Percentiles rank a stretch among this genome's conserved stretches.
phyloP scores from a whole-genome alignment of 1,140 invertebrate genomes.

The Drosophila rhopaloa region DNA sequence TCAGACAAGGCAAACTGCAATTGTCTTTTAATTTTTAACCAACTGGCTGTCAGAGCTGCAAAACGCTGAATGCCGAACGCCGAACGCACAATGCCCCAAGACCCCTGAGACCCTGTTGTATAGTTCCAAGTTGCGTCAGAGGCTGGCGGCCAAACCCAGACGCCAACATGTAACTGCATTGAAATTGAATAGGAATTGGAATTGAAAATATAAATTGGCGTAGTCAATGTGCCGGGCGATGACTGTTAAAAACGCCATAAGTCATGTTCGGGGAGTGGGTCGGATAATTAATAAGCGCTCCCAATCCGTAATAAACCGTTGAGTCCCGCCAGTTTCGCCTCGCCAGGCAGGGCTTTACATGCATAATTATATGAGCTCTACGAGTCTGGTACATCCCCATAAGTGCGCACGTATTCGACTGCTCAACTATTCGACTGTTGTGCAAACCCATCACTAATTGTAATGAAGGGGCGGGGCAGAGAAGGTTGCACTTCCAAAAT shows the following conservation, averaged over 20 bases:
- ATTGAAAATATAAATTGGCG: slow-evolving; percentile 60
- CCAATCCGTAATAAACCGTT: slow-evolving; percentile 56
- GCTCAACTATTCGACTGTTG: slow-evolving; percentile 43
- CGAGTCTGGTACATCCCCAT: slow-evolving; percentile 11
- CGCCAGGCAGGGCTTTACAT: slow-evolving; percentile 31
- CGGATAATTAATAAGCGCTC: slow-evolving; percentile 72
- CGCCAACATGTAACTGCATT: slow-evolving; percentile 76
- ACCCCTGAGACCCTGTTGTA: slow-evolving; percentile 32
- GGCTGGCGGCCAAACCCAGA: slow-evolving; percentile 53
- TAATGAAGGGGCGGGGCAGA: slow-evolving; percentile 22
- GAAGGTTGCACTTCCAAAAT: slow-evolving; percentile 53
- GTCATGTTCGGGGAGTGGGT: slow-evolving; percentile 51
- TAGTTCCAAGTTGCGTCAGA: slow-evolving; percentile 56
- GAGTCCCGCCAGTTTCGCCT: slow-evolving; percentile 38
- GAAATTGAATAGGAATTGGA: slow-evolving; percentile 74
- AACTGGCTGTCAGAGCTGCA: slow-evolving; percentile 30
- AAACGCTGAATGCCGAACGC: slow-evolving; percentile 27
- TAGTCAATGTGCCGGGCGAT: slow-evolving; percentile 60
- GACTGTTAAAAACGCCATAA: slow-evolving; percentile 74
- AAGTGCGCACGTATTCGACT: slow-evolving; percentile 14
- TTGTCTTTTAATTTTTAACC: slow-evolving; percentile 62
- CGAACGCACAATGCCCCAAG: slow-evolving; percentile 62
- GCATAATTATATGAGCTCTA: slow-evolving; percentile 42
- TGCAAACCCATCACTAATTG: slow-evolving; percentile 70
- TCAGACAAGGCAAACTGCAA: slow-evolving; percentile 47